Evolutionary conservation across 2,888 invertebrate species (phyloP).

Genomic region (Caenorhabditis angaria): DNA sequence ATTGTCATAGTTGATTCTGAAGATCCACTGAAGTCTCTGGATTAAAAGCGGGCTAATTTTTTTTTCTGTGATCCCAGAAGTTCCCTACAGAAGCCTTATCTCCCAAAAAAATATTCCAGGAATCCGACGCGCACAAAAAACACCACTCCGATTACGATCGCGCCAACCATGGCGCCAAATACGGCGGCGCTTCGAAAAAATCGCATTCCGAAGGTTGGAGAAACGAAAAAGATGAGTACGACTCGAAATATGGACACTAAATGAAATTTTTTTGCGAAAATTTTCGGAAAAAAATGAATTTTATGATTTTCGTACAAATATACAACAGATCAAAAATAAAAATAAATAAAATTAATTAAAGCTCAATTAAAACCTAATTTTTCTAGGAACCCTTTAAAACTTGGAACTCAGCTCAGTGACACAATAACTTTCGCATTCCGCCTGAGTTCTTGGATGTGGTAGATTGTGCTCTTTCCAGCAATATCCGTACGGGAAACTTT

Average conservation of each 20-base stretch:
- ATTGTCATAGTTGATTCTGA: too few relatives aligned
- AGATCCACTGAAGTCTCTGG: not conserved
- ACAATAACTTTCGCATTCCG: slow-evolving; percentile 47
- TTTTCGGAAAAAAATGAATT: too few relatives aligned
- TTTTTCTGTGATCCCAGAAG: too few relatives aligned
- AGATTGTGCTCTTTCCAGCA: slow-evolving; percentile 47
- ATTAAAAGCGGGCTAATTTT: not conserved
- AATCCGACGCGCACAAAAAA: slow-evolving; percentile 36
- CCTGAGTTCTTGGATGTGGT: slow-evolving; percentile 42
- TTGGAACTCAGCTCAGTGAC: too few relatives aligned
- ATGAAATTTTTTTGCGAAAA: too few relatives aligned
- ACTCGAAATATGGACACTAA: slow-evolving; percentile 15
- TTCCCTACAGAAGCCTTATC: too few relatives aligned
- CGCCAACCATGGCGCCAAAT: slow-evolving; percentile 37
- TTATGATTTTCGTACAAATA: too few relatives aligned
- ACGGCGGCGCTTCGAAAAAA: slow-evolving; percentile 30
- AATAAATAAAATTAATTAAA: too few relatives aligned
- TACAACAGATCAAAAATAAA: too few relatives aligned
- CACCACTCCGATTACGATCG: slow-evolving; percentile 39
- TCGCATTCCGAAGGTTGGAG: slow-evolving; percentile 46
- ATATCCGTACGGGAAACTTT: slow-evolving; percentile 50
- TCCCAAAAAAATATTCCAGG: too few relatives aligned
- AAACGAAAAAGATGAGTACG: slow-evolving; percentile 22
- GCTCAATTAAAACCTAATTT: too few relatives aligned
- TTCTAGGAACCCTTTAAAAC: too few relatives aligned